A percentile compares a stretch with the other conserved stretches of the same genome.
phyloP scores from a whole-genome alignment of 1,140 invertebrate genomes.

The Formica exsecta region DNA sequence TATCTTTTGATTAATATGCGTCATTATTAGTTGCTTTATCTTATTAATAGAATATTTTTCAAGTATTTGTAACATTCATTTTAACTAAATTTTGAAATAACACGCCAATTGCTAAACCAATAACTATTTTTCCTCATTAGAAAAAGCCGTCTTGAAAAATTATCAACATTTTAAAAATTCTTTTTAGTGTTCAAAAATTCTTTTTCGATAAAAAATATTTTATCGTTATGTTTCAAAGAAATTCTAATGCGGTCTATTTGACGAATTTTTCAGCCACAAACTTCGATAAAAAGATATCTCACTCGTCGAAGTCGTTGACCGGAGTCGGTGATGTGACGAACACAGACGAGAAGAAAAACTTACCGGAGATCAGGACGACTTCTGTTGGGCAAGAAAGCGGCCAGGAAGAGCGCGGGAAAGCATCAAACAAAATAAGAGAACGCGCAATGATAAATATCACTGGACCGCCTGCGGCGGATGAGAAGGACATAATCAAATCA shows the following conservation, averaged over 20 bases:
- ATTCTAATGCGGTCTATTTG: not conserved
- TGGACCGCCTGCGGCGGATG: not conserved
- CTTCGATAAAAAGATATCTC: slow-evolving; percentile 34
- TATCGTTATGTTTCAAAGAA: not conserved
- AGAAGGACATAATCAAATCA: not conserved
- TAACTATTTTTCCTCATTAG: not conserved
- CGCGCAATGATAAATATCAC: slow-evolving; percentile 22
- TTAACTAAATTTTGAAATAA: not conserved
- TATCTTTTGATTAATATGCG: not conserved
- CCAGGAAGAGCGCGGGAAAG: slow-evolving; percentile 12
- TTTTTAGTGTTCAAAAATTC: not conserved
- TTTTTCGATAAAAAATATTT: not conserved
- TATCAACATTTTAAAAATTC: not conserved
- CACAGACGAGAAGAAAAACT: slow-evolving; percentile 24
- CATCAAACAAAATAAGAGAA: slow-evolving; percentile 10
- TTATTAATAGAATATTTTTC: not conserved
- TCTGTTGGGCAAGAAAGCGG: slow-evolving; percentile 32
- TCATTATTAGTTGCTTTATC: not conserved
- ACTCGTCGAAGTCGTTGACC: slow-evolving; percentile 25
- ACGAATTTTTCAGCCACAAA: slow-evolving; percentile 15
- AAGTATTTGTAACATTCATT: not conserved
- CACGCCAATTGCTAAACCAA: not conserved
- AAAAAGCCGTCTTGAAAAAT: not conserved
- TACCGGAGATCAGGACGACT: not conserved
- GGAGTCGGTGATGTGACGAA: slow-evolving; percentile 5